Conservation (phyloP, 1,140 invertebrate genomes). For the Melitaea cinxia region DNA sequence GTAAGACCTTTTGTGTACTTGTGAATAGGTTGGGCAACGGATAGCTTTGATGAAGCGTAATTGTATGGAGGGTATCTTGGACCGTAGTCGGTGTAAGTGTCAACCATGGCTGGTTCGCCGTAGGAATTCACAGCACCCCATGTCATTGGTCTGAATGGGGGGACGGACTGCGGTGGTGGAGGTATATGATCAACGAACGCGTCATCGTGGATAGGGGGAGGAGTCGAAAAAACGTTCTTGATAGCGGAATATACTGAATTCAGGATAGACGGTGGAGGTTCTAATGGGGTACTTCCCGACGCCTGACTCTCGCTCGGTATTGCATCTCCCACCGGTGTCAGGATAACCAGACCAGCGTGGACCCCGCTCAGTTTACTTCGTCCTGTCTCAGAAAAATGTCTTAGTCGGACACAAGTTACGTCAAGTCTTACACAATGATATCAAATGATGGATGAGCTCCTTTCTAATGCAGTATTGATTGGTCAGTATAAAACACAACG, state of each 20-base stretch:
- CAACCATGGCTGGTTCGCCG: conserved; percentile 62
- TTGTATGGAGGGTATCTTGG: conserved; percentile 53
- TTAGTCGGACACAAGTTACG: conserved; percentile 47
- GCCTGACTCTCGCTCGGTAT: conserved; percentile 46
- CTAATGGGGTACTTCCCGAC: conserved; percentile 58
- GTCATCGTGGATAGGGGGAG: conserved; percentile 39
- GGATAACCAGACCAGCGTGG: conserved; percentile 70
- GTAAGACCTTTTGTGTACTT: conserved; percentile 53
- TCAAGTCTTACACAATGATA: conserved; percentile 38
- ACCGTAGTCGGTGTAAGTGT: conserved; percentile 61
- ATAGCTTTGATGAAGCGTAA: conserved; percentile 56
- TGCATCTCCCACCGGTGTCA: conserved; percentile 65
- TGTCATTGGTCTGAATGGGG: conserved; percentile 59
- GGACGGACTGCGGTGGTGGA: conserved; percentile 57
- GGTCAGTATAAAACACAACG: background rate
- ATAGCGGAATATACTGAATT: conserved; percentile 67
- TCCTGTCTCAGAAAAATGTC: conserved; percentile 75
- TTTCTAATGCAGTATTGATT: conserved; percentile 40
- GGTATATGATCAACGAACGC: conserved; percentile 47
- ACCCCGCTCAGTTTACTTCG: conserved; percentile 72
- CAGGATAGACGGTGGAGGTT: conserved; percentile 68
- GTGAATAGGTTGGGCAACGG: conserved; percentile 37
- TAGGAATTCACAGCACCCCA: conserved; percentile 70
- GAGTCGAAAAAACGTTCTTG: conserved; percentile 61
- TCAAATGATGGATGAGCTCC: conserved; percentile 34